These are phyloP conservation scores for Tinea pellionella DNA, from an alignment of 2,888 invertebrate species.

Conservation along the genomic window DNA sequence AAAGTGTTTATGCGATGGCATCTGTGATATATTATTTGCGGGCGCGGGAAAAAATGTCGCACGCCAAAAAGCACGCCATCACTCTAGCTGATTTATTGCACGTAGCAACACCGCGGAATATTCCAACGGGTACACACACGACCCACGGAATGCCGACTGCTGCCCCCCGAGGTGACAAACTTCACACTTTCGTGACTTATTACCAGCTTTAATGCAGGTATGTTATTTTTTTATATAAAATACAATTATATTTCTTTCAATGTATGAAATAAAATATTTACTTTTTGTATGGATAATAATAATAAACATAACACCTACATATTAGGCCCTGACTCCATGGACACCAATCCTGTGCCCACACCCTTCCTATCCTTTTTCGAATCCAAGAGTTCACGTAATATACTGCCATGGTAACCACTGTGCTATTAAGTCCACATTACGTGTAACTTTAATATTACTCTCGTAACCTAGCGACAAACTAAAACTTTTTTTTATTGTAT, in stretches of 20 bases:
- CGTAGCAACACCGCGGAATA: constrained; percentile 52
- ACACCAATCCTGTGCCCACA: too few species aligned
- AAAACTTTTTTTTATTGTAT: too few species aligned
- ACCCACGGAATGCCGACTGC: constrained; percentile 37
- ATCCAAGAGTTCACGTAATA: too few species aligned
- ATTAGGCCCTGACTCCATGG: too few species aligned
- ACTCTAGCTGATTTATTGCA: constrained; percentile 60
- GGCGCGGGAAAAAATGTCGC: constrained; percentile 69
- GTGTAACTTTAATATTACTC: too few species aligned
- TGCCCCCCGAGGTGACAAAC: constrained; percentile 65
- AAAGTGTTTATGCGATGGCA: not conserved
- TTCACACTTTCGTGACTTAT: constrained; percentile 43
- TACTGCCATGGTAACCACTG: too few species aligned
- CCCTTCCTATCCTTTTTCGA: too few species aligned
- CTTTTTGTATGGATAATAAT: not conserved
- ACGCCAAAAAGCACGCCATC: constrained; percentile 58
- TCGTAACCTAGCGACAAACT: too few species aligned
- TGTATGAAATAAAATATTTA: not conserved
- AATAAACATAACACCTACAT: too few species aligned
- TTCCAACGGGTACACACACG: constrained; percentile 31
- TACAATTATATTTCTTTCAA: constrained; percentile 10
- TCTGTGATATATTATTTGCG: constrained; percentile 56
- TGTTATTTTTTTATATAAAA: constrained; percentile 1
- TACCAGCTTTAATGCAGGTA: not conserved
- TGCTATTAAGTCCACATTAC: too few species aligned